These are phyloP conservation scores for Cecidostiba fungosa DNA, from an alignment of 2,888 invertebrate species.

Conservation along the genomic window DNA sequence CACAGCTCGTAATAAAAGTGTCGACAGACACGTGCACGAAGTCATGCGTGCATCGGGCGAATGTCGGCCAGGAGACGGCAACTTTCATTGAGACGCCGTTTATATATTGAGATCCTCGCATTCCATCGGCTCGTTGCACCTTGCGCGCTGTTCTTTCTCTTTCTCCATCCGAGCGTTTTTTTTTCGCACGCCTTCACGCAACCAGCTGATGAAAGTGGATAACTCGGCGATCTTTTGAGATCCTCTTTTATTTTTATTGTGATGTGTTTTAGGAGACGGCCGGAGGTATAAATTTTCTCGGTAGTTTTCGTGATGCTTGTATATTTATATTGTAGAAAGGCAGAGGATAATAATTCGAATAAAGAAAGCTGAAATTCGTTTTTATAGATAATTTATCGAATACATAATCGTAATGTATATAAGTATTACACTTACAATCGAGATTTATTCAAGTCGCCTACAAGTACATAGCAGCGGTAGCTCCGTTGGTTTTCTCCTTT, in stretches of 20 bases:
- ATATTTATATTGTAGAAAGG: not conserved
- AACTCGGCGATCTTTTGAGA: not conserved
- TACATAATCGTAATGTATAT: conserved; percentile 72
- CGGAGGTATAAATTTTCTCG: not conserved
- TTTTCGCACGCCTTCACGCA: not conserved
- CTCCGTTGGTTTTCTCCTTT: conserved; percentile 67
- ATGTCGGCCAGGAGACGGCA: conserved; percentile 61
- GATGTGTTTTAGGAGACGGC: not conserved
- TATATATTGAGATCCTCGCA: conserved; percentile 54
- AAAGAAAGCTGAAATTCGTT: conserved; percentile 45
- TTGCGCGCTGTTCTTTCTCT: conserved; percentile 6
- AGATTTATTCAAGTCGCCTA: conserved; percentile 70
- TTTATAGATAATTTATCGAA: conserved; percentile 74
- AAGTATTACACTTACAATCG: conserved; percentile 63
- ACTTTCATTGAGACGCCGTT: conserved; percentile 65
- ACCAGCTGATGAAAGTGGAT: too few relatives aligned
- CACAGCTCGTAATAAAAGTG: not conserved
- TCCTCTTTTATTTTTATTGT: not conserved
- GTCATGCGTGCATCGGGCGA: conserved; percentile 44
- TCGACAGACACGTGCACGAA: conserved; percentile 24
- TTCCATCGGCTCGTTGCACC: conserved; percentile 46
- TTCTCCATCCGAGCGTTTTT: conserved; percentile 1
- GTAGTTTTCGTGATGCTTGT: not conserved
- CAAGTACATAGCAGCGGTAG: conserved; percentile 71
- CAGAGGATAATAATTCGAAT: conserved; percentile 7